Conservation (phyloP, 2,797 vertebrate species). For the Syncerus caffer region DNA sequence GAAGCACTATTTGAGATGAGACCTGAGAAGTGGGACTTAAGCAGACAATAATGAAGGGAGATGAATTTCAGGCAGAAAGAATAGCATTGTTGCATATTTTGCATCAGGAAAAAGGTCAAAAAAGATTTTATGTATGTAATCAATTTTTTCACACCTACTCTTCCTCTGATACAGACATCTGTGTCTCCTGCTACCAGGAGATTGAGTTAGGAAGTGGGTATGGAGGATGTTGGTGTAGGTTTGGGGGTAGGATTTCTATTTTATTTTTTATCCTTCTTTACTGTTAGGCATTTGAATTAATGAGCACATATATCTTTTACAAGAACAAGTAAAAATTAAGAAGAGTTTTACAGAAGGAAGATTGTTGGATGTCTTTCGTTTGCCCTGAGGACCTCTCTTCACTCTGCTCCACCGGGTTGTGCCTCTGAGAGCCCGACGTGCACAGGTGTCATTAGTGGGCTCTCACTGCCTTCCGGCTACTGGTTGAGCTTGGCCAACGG, state of each 20-base stretch:
- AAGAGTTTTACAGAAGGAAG: not conserved
- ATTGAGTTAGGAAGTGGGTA: not conserved
- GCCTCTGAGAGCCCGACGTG: not conserved
- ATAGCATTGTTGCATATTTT: not conserved
- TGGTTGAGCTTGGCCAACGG: not conserved
- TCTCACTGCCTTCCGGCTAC: not conserved
- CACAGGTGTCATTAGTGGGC: fast-evolving
- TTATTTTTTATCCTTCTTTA: not conserved
- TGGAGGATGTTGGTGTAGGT: not conserved
- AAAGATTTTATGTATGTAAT: not conserved
- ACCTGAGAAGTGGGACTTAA: not conserved
- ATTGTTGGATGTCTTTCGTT: not conserved
- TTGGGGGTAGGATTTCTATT: not conserved
- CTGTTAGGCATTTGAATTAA: not conserved
- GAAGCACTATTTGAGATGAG: not conserved
- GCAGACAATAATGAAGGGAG: not conserved
- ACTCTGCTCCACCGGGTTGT: fast-evolving
- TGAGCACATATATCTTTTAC: not conserved
- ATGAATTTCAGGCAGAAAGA: not conserved
- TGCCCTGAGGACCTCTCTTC: not conserved
- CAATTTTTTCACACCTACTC: not conserved
- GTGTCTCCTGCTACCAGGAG: not conserved
- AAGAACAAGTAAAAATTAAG: not conserved
- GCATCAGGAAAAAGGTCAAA: not conserved
- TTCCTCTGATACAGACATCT: not conserved